These are phyloP conservation scores for Rhabdophis nuchalis DNA, from an alignment of 2,797 vertebrate genomes.

Conservation along the genomic window DNA sequence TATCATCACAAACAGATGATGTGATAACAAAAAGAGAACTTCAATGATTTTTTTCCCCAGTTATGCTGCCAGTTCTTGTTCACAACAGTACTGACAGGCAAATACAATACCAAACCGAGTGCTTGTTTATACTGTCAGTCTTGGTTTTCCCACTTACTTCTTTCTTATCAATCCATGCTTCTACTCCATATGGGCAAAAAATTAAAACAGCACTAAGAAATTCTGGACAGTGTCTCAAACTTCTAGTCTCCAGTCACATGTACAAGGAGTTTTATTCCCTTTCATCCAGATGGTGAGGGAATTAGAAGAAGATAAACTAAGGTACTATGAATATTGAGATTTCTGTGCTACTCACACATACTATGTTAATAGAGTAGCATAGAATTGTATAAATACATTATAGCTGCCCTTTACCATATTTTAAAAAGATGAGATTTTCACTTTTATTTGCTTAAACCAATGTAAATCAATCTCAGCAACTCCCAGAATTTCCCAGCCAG, in stretches of 20 bases:
- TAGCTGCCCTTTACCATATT: not conserved
- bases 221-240: not conserved
- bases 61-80: not conserved
- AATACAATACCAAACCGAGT: not conserved
- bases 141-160: not conserved
- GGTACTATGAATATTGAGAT: not conserved
- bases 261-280: not conserved
- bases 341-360: not conserved
- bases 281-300: not conserved
- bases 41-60: not conserved
- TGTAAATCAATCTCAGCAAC: not conserved
- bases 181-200: not conserved
- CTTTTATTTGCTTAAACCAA: not conserved
- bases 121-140: not conserved
- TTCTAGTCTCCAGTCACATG: not conserved
- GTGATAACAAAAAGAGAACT: not conserved
- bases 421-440: not conserved
- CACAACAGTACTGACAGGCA: not conserved
- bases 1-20: slow-evolving; percentile 5
- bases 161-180: not conserved
- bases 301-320: not conserved
- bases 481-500: not conserved
- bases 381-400: not conserved
- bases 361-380: not conserved
- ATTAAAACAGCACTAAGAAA: not conserved